phyloP scores from a whole-genome alignment of 2,888 invertebrate species.

The Epsilonema sp. region DNA sequence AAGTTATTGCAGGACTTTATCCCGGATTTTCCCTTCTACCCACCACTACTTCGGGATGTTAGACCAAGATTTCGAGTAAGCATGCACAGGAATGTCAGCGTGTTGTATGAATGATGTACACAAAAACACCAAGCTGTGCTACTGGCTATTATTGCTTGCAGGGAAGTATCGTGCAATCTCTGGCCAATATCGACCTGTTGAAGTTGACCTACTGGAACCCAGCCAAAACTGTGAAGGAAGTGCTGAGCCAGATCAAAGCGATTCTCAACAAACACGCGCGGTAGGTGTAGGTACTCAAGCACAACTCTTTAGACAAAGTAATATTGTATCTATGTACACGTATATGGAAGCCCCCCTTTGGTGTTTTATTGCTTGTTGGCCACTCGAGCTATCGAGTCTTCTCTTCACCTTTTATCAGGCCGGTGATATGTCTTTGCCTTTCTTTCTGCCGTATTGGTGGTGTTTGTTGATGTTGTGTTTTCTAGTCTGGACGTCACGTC shows the following conservation, averaged over 20 bases:
- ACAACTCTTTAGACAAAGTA: slow-evolving; percentile 26
- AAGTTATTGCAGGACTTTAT: slow-evolving; percentile 29
- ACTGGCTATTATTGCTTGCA: slow-evolving; percentile 7
- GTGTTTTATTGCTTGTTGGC: too few relatives aligned
- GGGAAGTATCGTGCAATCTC: slow-evolving; percentile 26
- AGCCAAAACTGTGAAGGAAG: slow-evolving; percentile 27
- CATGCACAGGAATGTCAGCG: not conserved
- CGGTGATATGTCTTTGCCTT: too few relatives aligned
- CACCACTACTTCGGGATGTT: slow-evolving; percentile 29
- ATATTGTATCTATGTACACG: too few relatives aligned
- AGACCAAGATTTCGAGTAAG: slow-evolving; percentile 28
- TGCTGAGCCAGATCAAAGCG: slow-evolving; percentile 26
- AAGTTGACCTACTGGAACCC: slow-evolving; percentile 31
- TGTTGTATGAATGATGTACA: not conserved
- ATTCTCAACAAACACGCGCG: slow-evolving; percentile 28
- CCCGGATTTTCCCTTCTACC: slow-evolving; percentile 32
- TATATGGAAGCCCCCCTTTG: too few relatives aligned
- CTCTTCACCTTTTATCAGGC: too few relatives aligned
- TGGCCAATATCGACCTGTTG: slow-evolving; percentile 28
- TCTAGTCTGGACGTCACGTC: slow-evolving; percentile 23
- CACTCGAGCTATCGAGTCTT: too few relatives aligned
- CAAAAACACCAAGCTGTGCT: too few relatives aligned
- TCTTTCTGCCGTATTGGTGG: too few relatives aligned
- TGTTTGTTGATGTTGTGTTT: too few relatives aligned
- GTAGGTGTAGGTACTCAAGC: slow-evolving; percentile 20